These are phyloP conservation scores for Xenopus tropicalis DNA, from an alignment of 2,113 vertebrate genomes.

Conservation along the genomic window DNA sequence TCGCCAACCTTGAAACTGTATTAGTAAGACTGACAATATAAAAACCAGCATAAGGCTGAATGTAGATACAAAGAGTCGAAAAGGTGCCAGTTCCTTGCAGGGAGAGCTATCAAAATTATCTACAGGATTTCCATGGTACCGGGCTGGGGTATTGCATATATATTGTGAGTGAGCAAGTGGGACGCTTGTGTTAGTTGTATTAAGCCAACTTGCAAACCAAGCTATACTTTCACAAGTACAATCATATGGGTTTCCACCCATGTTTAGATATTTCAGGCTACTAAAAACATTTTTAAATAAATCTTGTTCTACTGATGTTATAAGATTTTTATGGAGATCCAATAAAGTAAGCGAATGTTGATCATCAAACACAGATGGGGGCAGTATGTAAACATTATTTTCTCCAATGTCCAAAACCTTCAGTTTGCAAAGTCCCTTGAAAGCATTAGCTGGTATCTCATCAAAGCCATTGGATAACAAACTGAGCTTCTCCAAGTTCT, in stretches of 20 bases:
- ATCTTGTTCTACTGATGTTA: slow-evolving; percentile 77
- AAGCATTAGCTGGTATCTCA: slow-evolving; percentile 76
- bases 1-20: slow-evolving; percentile 89
- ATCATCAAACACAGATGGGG: slow-evolving; percentile 71
- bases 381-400: slow-evolving; percentile 81
- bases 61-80: slow-evolving; percentile 75
- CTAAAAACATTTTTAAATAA: slow-evolving; percentile 73
- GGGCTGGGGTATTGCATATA: slow-evolving; percentile 83
- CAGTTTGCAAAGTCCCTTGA: slow-evolving; percentile 71
- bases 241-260: slow-evolving; percentile 89
- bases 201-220: slow-evolving; percentile 89
- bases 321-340: slow-evolving; percentile 82
- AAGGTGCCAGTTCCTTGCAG: slow-evolving; percentile 87
- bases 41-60: slow-evolving; percentile 57
- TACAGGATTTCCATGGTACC: slow-evolving; percentile 74
- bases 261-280: slow-evolving; percentile 70
- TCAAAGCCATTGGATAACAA: slow-evolving; percentile 89
- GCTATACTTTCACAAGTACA: slow-evolving; percentile 93
- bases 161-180: slow-evolving; percentile 66
- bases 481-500: slow-evolving; percentile 64
- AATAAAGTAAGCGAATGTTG: slow-evolving; percentile 69
- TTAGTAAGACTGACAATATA: slow-evolving; percentile 59
- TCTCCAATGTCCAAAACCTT: slow-evolving; percentile 66
- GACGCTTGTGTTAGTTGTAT: slow-evolving; percentile 67
- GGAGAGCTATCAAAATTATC: slow-evolving; percentile 74